Base-by-base conservation (phyloP, 2,888 invertebrate genomes). In the Proisotoma minuta region DNA sequence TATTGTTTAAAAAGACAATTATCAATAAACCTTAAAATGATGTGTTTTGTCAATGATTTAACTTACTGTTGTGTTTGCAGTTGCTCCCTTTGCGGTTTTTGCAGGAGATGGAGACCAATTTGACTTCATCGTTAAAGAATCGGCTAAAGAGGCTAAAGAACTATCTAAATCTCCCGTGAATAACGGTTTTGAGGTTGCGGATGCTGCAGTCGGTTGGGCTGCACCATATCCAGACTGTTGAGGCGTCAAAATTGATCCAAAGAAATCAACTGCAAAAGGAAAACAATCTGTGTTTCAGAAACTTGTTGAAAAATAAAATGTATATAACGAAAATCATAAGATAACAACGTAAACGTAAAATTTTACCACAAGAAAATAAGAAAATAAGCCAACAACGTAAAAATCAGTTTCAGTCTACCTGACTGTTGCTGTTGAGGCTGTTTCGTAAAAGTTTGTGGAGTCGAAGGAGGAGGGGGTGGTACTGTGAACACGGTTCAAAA, bases 131-230 rank as follows among this genome's bases (percentile, higher is more conserved):
- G 87, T 85, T 75, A 97, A 84, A 80, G 95, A 96, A 81, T 95
- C 91, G 67, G 95, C 96, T 75, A 97, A 82, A 71, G 89, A 89
- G 68, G 94, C 94, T 66, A 96, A 85, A 74, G 93, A 94, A 74
- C 92, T 90, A 78, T 97, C 95, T 78, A 97, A 82, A 79, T 96
- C 96, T 60, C 93, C 92, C 26, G 92, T 91, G 68, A 95, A 83
- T 71, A 96, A 87, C 77, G 88, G 89, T 68, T 85, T 85, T 34
- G 62, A 60, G 12, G 70, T 60, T 34, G 62, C 56, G 22, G 52
- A 57, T 61, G 82, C 77, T 29, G 61, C 59, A 76, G 80, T 78
- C 68, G 68, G 39, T 51, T 68, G 71, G 59, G 66, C 60, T 43
- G 66, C 60, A 24, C 72, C 70, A 22, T 62, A 67, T 49, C 69